Conservation (phyloP, 64 coral and sea anemone species). For the Porites australiensis region DNA sequence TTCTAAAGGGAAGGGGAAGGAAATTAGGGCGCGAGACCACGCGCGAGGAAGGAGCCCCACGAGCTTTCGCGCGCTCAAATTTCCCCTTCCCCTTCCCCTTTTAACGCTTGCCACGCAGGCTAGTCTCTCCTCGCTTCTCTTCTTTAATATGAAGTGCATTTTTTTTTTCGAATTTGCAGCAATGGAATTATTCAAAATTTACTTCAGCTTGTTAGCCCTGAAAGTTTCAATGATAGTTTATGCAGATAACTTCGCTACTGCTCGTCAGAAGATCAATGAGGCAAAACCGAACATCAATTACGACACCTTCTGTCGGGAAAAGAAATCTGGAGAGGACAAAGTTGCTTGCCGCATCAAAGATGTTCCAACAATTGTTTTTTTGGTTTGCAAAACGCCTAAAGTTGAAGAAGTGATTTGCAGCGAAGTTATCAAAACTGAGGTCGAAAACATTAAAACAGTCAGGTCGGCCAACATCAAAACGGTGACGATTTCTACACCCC, state of each 20-base stretch:
- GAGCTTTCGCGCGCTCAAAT: too few relatives aligned
- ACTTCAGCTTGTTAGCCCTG: not conserved
- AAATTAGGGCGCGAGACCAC: too few relatives aligned
- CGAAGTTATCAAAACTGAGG: constrained; percentile 3
- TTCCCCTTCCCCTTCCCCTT: too few relatives aligned
- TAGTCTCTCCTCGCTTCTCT: too few relatives aligned
- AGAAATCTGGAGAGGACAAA: constrained; percentile 46
- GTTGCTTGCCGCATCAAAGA: constrained; percentile 59
- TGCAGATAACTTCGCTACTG: constrained; percentile 32
- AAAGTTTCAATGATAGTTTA: not conserved
- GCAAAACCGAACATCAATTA: constrained; percentile 39
- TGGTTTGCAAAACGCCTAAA: constrained; percentile 53
- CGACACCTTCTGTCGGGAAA: constrained; percentile 27
- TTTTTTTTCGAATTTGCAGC: constrained; percentile 11
- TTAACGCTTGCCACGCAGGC: too few relatives aligned
- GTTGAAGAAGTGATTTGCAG: constrained; percentile 16
- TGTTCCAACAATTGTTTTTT: constrained; percentile 36
- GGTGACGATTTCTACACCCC: constrained; percentile 37
- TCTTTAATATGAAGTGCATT: constrained; percentile 1
- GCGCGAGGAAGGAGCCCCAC: too few relatives aligned
- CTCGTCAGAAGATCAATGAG: constrained; percentile 40
- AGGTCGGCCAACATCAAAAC: not conserved
- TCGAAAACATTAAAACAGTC: constrained; percentile 19
- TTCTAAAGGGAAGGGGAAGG: too few relatives aligned
- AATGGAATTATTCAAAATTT: constrained; percentile 32